Evolutionary conservation across 2,888 invertebrate genomes (phyloP).

Genomic region (Mechanitis mazaeus): DNA sequence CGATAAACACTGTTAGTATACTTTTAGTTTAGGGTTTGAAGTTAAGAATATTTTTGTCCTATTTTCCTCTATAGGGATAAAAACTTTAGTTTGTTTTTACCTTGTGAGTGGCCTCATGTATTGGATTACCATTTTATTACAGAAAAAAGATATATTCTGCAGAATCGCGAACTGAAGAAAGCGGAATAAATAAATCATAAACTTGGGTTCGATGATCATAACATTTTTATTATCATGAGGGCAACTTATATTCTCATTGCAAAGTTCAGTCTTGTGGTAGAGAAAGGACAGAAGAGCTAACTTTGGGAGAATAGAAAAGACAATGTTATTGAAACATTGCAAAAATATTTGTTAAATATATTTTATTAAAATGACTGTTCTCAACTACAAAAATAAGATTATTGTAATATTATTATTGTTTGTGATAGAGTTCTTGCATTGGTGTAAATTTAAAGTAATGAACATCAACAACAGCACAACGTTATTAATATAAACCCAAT

Average conservation of each 20-base stretch:
- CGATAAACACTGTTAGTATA: slow-evolving; percentile 18
- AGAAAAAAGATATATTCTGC: slow-evolving; percentile 32
- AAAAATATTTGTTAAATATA: too few relatives aligned
- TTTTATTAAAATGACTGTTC: too few relatives aligned
- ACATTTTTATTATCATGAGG: slow-evolving; percentile 61
- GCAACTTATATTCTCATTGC: slow-evolving; percentile 40
- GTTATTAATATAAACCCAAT: too few relatives aligned
- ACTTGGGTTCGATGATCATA: slow-evolving; percentile 55
- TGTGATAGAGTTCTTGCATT: too few relatives aligned
- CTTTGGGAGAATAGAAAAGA: slow-evolving; percentile 2
- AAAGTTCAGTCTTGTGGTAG: slow-evolving; percentile 37
- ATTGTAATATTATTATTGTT: too few relatives aligned
- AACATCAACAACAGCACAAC: too few relatives aligned
- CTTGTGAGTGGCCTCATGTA: slow-evolving; percentile 26
- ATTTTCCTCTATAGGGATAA: slow-evolving; percentile 19
- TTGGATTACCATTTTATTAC: slow-evolving; percentile 35
- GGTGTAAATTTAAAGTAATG: too few relatives aligned
- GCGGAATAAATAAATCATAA: slow-evolving; percentile 65
- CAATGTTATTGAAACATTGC: neutral
- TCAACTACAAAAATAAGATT: too few relatives aligned
- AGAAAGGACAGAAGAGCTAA: slow-evolving; percentile 20
- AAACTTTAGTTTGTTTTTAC: slow-evolving; percentile 28
- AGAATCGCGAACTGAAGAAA: slow-evolving; percentile 45
- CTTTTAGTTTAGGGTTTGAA: slow-evolving; percentile 21
- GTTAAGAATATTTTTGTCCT: slow-evolving; percentile 21